phyloP scores from a whole-genome alignment of 2,888 invertebrate species.

The Epinotia demarniana region DNA sequence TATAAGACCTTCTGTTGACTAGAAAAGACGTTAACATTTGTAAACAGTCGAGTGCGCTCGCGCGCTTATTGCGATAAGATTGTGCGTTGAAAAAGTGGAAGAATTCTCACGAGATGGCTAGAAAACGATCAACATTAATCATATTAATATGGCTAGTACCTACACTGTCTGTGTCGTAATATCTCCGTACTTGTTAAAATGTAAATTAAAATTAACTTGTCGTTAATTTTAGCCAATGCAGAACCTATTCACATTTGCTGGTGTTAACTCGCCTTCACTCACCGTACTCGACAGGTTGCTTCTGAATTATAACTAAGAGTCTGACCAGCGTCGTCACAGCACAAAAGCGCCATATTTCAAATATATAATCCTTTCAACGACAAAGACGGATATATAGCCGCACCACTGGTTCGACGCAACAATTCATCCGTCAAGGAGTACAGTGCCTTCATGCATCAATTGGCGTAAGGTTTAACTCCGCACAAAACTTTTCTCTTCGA shows the following conservation, averaged over 20 bases:
- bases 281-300: slow-evolving; percentile 4
- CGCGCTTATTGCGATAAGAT: not conserved
- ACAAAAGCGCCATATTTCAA: too few species aligned
- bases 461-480: too few species aligned
- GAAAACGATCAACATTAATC: slow-evolving; percentile 5
- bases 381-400: too few species aligned
- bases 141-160: not conserved
- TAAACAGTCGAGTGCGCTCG: not conserved
- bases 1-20: not conserved
- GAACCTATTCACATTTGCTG: slow-evolving; percentile 26
- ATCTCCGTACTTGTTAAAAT: slow-evolving; percentile 6
- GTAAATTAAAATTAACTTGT: slow-evolving; percentile 21
- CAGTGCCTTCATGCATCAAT: too few species aligned
- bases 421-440: too few species aligned
- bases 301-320: not conserved
- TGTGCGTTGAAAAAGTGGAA: not conserved
- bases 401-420: too few species aligned
- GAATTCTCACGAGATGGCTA: slow-evolving; percentile 3
- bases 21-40: not conserved
- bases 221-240: slow-evolving; percentile 34
- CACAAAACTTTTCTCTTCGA: too few species aligned
- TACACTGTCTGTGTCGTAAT: slow-evolving; percentile 1
- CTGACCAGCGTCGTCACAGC: too few species aligned
- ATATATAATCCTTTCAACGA: too few species aligned
- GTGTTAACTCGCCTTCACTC: slow-evolving; percentile 21